Evolutionary conservation across 2,113 vertebrate genomes (phyloP), one percentile per base, ranked within the genome.

Genomic region (Callorhinus ursinus): DNA sequence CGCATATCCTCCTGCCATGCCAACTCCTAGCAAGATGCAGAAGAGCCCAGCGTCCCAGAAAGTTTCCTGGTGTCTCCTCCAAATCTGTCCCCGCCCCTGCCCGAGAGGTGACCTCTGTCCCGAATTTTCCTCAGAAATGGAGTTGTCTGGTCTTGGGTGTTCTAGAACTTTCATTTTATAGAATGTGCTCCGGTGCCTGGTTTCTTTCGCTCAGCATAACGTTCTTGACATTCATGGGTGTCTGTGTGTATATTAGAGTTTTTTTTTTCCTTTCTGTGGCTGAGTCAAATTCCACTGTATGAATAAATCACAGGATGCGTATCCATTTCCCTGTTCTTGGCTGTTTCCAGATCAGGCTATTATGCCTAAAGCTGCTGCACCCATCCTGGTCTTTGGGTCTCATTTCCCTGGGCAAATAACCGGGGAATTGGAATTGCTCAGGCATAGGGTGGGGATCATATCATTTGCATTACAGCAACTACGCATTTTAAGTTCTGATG

Each of bases 1-100:
- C 22, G 33, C 22, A 10, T 11, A 18, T 11, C 31, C 15, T 53
- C 1, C 0, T 4, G n/a, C 8, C 2, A 11, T 33, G 53, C 31
- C 7, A 31, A 10, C 24, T 33, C 15, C 12, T 4, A 0, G 28
- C 55, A 10, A 3, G 26, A 57, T 6, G 36, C 26, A 16, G 61
- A 71, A 22, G 22, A 10, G 42, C 28, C 18, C 11, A 12, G 28
- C 1, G 0, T 2, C 36, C 36, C 10, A 39, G 55, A 14, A 59
- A 28, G 13, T 33, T n/a, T 61, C 51, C 80, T 31, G 7, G 33
- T 10, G 63, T 24, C 26, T 51, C 42, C 24, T 55, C 49, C 22
- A 16, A 16, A 7, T 42, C 8, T 24, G 42, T 9, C 28, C 55
- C 53, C 7, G 1, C 61, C 59, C 21, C 36, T 7, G 1, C 51